phyloP scores from a whole-genome alignment of 1,140 invertebrate genomes.

The Drosophila chauvacae region DNA sequence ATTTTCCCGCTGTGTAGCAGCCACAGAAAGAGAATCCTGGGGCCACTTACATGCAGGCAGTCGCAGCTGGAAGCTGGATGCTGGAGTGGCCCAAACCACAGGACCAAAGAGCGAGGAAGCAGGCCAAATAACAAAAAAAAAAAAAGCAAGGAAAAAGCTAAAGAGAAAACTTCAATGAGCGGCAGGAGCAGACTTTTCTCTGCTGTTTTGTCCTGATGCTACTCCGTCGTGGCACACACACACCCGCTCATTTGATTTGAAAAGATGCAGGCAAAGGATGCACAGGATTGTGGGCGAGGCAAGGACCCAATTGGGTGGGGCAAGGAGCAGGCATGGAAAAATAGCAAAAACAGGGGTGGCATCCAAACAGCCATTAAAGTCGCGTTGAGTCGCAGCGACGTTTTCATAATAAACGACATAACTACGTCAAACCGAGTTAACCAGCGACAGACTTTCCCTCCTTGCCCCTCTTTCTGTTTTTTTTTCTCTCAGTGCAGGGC shows the following conservation, averaged over 20 bases:
- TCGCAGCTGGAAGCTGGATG: slow-evolving; percentile 30
- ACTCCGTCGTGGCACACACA: slow-evolving; percentile 22
- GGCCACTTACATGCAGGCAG: slow-evolving; percentile 79
- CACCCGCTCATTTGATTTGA: slow-evolving; percentile 74
- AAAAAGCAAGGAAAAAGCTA: slow-evolving; percentile 26
- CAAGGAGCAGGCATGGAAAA: background rate
- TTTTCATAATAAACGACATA: slow-evolving; percentile 83
- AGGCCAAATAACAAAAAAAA: slow-evolving; percentile 8
- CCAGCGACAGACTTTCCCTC: slow-evolving; percentile 33
- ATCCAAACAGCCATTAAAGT: slow-evolving; percentile 77
- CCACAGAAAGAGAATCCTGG: slow-evolving; percentile 50
- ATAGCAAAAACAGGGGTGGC: slow-evolving; percentile 4
- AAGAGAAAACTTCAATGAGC: slow-evolving; percentile 54
- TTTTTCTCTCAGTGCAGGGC: slow-evolving; percentile 34
- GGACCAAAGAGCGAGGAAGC: slow-evolving; percentile 54
- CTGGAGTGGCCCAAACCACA: slow-evolving; percentile 50
- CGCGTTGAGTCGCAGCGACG: slow-evolving; percentile 65
- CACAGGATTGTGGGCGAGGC: slow-evolving; percentile 9
- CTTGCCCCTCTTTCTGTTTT: no score
- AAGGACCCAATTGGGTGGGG: background rate
- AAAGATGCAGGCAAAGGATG: slow-evolving; percentile 62
- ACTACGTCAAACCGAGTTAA: slow-evolving; percentile 80
- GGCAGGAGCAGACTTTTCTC: slow-evolving; percentile 41
- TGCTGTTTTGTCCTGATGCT: slow-evolving; percentile 50
- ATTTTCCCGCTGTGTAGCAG: slow-evolving; percentile 14